These are phyloP conservation scores for Scortum barcoo DNA, from an alignment of 2,113 vertebrate genomes.

Conservation along the genomic window DNA sequence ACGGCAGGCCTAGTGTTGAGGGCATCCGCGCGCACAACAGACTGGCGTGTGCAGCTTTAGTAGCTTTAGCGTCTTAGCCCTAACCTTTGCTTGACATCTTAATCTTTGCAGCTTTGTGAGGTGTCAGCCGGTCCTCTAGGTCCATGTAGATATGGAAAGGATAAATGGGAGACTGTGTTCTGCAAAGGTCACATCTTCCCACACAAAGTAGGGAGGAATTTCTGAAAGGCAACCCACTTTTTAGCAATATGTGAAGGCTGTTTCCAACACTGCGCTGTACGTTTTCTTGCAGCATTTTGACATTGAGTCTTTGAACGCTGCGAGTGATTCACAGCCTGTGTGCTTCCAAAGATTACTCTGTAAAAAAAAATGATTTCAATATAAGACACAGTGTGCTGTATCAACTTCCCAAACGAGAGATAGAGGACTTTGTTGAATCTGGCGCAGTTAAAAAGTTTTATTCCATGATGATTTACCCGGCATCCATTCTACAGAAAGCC, in stretches of 20 bases:
- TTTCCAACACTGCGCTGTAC: neutral
- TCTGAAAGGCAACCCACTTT: constrained; percentile 44
- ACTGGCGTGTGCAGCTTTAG: constrained; percentile 53
- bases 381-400: neutral
- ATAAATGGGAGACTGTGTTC: constrained; percentile 54
- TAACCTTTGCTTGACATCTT: constrained; percentile 77
- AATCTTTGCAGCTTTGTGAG: constrained; percentile 75
- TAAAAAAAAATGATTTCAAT: neutral
- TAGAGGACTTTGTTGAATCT: neutral
- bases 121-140: constrained; percentile 55
- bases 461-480: neutral
- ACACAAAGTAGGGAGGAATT: constrained; percentile 23
- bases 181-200: constrained; percentile 69
- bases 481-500: neutral
- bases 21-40: constrained; percentile 16
- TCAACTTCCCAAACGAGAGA: neutral
- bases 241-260: constrained; percentile 23
- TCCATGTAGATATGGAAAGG: constrained; percentile 53
- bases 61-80: constrained; percentile 70
- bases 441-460: neutral
- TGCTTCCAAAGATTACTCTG: neutral
- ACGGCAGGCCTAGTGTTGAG: neutral
- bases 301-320: neutral
- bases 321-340: neutral
- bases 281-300: neutral